Base-by-base conservation (phyloP, 2,888 invertebrate species). In the Monopis laevigella region DNA sequence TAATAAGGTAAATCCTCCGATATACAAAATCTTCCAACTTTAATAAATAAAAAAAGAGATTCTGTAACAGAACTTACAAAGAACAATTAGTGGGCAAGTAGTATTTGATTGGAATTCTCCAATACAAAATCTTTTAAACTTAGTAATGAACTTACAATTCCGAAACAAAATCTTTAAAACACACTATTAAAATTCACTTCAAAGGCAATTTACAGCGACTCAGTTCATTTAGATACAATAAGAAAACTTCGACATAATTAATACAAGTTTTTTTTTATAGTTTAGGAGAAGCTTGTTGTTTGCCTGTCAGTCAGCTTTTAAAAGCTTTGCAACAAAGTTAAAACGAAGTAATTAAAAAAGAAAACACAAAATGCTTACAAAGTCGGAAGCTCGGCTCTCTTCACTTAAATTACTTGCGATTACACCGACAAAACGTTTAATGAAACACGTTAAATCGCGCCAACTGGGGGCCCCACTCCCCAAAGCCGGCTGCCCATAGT, bases 341-440 rank as follows among this genome's bases (percentile, higher is more conserved):
- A 75, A 78, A 78, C 77, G 73, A 78, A 75, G 77, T 78, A 78
- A 78, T 77, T 80, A 80, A 78, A 78, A 78, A 78, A 77, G 77
- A 77, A 77, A 78, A 77, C 74, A 75, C 75, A 78, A 75, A 78
- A 78, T 78, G 74, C 77, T 78, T 74, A 74, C 73, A 72, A 77
- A 78, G 75, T 80, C 75, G 75, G 78, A 77, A 77, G 75, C 74
- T 67, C 67, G 68, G 69, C 72, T 73, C 75, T 77, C 78, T 77
- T 74, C 77, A 75, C 71, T 78, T 77, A 78, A 78, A 78, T 78
- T 75, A 78, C 77, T 80, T 65, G 75, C 75, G 77, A 78, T 80
- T 78, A 80, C 73, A 74, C 78, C 77, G 72, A 74, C 78, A 74
- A 78, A 78, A 73, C 74, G 77, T 71, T 78, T 78, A 77, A 78